Conservation (phyloP, 2,888 invertebrate species). For the Ochlodes sylvanus region DNA sequence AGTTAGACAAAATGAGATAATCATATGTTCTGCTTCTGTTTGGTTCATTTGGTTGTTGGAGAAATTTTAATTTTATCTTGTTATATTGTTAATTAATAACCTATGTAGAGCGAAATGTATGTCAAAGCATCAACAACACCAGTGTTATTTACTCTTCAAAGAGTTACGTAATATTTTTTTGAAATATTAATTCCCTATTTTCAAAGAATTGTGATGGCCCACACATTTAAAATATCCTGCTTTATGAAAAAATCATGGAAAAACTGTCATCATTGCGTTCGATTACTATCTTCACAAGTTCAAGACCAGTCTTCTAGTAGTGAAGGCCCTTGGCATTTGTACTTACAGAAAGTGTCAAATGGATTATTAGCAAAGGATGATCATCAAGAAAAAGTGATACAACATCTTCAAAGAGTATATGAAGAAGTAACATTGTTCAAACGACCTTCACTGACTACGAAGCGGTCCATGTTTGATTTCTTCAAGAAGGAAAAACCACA, state of each 20-base stretch:
- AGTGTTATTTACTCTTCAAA: conserved; percentile 13
- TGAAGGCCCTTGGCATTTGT: conserved; percentile 80
- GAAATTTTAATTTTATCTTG: not conserved
- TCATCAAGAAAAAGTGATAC: conserved; percentile 89
- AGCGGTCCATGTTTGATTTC: conserved; percentile 63
- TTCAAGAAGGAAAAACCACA: conserved; percentile 68
- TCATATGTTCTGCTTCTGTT: not conserved
- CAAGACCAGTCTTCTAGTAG: conserved; percentile 50
- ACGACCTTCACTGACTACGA: conserved; percentile 56
- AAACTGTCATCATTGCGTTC: conserved; percentile 64
- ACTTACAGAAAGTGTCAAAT: conserved; percentile 84
- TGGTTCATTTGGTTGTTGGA: not conserved
- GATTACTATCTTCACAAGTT: conserved; percentile 63
- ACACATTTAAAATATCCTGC: conserved; percentile 57
- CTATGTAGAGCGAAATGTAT: not conserved
- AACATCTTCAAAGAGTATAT: conserved; percentile 89
- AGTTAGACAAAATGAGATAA: not conserved
- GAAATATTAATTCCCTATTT: conserved; percentile 44
- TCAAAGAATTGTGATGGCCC: conserved; percentile 62
- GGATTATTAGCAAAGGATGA: conserved; percentile 88
- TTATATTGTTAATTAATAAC: not conserved
- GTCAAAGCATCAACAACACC: not conserved
- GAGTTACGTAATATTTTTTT: conserved; percentile 28
- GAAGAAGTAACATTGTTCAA: conserved; percentile 86
- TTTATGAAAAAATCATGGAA: conserved; percentile 62